A percentile compares a stretch with the other conserved stretches of the same genome.
Conservation (phyloP, 2,113 vertebrate genomes). For the Chamaetylas fuelleborni region DNA sequence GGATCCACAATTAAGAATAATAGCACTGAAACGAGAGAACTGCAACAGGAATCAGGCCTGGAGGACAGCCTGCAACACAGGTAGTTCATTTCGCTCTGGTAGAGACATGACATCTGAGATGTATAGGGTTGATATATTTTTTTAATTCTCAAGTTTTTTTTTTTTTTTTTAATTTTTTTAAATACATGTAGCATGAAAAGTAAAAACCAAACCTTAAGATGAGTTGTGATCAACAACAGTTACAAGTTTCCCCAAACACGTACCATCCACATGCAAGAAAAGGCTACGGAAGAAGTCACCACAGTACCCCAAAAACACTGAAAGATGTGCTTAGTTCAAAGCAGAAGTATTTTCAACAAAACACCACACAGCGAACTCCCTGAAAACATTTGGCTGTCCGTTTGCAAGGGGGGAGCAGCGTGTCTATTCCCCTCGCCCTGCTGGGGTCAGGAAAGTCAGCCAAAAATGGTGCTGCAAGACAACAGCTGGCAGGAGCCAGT, state of each 20-base stretch:
- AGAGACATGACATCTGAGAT: conserved; percentile 17
- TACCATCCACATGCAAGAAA: conserved; percentile 69
- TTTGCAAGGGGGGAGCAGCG: background rate
- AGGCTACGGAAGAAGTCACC: conserved; percentile 54
- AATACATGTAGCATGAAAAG: conserved; percentile 7
- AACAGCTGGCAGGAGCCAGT: background rate
- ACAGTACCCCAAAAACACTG: conserved; percentile 39
- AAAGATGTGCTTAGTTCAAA: conserved; percentile 28
- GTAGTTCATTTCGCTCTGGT: background rate
- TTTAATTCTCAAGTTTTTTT: conserved; percentile 21
- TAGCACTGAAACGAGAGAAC: background rate
- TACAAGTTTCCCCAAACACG: conserved; percentile 50
- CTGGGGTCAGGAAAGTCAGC: conserved; percentile 19
- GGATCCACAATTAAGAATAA: conserved; percentile 35
- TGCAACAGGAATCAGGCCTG: background rate
- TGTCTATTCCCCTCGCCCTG: conserved; percentile 25
- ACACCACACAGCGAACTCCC: conserved; percentile 30
- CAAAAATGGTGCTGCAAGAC: background rate
- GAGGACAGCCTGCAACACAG: background rate
- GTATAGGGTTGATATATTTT: background rate
- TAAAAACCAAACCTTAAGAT: conserved; percentile 34
- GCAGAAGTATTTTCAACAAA: conserved; percentile 44
- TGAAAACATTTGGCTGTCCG: conserved; percentile 33
- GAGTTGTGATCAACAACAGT: background rate
- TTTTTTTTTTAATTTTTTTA: background rate